A percentile compares a stretch with the other conserved stretches of the same genome.
Evolutionary conservation across 2,113 vertebrate species (phyloP).

Genomic region (Misgurnus anguillicaudatus): DNA sequence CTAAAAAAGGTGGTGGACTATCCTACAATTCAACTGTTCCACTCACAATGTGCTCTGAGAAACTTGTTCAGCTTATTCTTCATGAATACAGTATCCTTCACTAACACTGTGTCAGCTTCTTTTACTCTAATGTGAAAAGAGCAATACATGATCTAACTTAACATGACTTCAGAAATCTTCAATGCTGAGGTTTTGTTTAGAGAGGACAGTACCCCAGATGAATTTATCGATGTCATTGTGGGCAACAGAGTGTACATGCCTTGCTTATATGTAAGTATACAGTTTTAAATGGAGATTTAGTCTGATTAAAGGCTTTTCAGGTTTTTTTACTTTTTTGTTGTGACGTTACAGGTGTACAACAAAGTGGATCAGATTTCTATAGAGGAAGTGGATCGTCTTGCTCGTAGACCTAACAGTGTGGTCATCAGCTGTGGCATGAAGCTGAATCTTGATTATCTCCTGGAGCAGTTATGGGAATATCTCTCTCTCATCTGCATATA

Average conservation of each 20-base stretch:
- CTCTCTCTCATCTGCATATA: constrained; percentile 95
- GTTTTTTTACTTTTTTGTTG: background rate
- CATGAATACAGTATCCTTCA: constrained; percentile 98
- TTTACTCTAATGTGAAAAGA: background rate
- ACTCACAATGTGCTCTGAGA: constrained; percentile 93
- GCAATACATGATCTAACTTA: constrained; percentile 67
- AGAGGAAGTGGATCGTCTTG: constrained; percentile 94
- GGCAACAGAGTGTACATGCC: constrained; percentile 99
- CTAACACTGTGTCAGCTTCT: background rate
- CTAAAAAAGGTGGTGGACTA: constrained; percentile 95
- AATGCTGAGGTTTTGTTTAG: constrained; percentile 96
- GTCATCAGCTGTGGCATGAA: constrained; percentile 99
- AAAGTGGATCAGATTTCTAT: constrained; percentile 99
- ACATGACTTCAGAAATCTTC: constrained; percentile 90
- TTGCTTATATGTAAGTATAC: constrained; percentile 89
- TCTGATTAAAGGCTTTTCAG: background rate
- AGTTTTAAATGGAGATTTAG: background rate
- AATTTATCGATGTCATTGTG: constrained; percentile 98
- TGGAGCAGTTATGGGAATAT: constrained; percentile 95
- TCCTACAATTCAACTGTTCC: constrained; percentile 97
- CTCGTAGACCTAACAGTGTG: constrained; percentile 86
- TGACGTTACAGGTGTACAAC: constrained; percentile 88
- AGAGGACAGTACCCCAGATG: constrained; percentile 92
- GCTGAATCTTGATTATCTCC: constrained; percentile 92
- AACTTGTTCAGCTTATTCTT: constrained; percentile 95